Evolutionary conservation across 1,140 invertebrate species (phyloP).

Genomic region (Mycetomoellerius zeteki): DNA sequence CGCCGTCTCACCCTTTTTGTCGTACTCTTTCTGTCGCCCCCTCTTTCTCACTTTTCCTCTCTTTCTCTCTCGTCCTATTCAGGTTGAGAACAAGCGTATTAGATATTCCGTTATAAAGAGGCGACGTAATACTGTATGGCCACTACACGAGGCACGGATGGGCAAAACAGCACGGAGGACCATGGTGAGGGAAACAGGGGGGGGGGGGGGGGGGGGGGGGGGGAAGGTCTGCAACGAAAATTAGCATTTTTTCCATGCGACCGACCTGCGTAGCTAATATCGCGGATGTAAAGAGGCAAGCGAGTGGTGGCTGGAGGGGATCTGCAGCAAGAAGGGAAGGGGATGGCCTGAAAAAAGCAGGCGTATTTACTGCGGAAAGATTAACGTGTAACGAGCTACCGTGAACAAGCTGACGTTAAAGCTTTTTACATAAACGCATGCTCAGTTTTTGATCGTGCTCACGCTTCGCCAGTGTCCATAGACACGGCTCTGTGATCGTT

Average conservation of each 20-base stretch:
- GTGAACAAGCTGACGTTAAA: slow-evolving; percentile 72
- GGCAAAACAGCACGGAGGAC: slow-evolving; percentile 24
- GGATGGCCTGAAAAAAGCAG: slow-evolving; percentile 14
- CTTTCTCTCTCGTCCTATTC: not conserved
- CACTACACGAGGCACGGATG: slow-evolving; percentile 23
- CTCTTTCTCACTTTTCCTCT: not conserved
- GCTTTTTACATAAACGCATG: slow-evolving; percentile 71
- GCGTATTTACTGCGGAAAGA: slow-evolving; percentile 73
- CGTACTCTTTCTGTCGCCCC: not conserved
- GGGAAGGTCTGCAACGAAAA: slow-evolving; percentile 70
- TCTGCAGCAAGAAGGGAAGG: slow-evolving; percentile 19
- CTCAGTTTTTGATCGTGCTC: slow-evolving; percentile 58
- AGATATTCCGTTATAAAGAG: slow-evolving; percentile 75
- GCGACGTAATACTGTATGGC: slow-evolving; percentile 61
- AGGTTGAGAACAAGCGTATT: slow-evolving; percentile 68
- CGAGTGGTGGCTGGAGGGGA: slow-evolving; percentile 55
- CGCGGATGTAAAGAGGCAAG: slow-evolving; percentile 66
- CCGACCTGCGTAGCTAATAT: slow-evolving; percentile 72
- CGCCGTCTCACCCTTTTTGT: slow-evolving; percentile 9
- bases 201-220: not conserved
- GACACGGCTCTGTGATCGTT: slow-evolving; percentile 49
- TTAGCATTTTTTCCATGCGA: slow-evolving; percentile 79
- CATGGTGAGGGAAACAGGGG: not conserved
- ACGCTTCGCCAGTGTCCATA: slow-evolving; percentile 54
- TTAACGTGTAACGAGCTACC: slow-evolving; percentile 75